phyloP scores from a whole-genome alignment of 2,113 vertebrate species.

The Poeciliopsis prolifica region DNA sequence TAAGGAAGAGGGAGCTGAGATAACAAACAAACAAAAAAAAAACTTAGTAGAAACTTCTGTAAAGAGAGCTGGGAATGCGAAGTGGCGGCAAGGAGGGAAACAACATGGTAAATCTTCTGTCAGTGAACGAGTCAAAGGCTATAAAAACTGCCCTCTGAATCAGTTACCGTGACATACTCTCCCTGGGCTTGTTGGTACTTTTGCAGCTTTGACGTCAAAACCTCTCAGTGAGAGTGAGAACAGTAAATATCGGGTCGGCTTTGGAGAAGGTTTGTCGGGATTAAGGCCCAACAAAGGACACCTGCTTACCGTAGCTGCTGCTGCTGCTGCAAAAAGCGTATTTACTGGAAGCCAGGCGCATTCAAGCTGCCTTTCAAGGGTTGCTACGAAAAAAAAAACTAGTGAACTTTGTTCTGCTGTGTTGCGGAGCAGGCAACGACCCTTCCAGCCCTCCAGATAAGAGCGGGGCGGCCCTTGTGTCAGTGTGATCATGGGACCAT shows the following conservation, averaged over 20 bases:
- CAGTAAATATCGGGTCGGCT: slow-evolving; percentile 56
- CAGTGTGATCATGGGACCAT: slow-evolving; percentile 44
- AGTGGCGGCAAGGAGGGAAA: slow-evolving; percentile 3
- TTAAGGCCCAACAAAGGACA: slow-evolving; percentile 66
- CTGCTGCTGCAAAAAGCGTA: background rate
- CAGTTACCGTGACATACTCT: slow-evolving; percentile 39
- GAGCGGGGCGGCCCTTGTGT: slow-evolving; percentile 28
- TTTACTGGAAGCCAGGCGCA: slow-evolving; percentile 54
- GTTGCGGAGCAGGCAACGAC: slow-evolving; percentile 20
- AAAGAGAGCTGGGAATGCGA: slow-evolving; percentile 3
- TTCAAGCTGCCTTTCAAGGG: slow-evolving; percentile 24
- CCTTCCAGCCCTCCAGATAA: slow-evolving; percentile 56
- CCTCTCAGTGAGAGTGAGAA: slow-evolving; percentile 41
- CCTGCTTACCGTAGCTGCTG: slow-evolving; percentile 49
- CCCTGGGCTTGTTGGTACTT: slow-evolving; percentile 24
- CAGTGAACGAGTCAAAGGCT: slow-evolving; percentile 31
- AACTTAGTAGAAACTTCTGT: slow-evolving; percentile 20
- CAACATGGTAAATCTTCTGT: slow-evolving; percentile 42
- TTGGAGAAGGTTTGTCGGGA: slow-evolving; percentile 59
- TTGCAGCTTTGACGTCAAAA: slow-evolving; percentile 61
- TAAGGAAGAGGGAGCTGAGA: slow-evolving; percentile 39
- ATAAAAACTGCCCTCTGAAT: slow-evolving; percentile 43
- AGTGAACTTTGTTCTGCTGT: slow-evolving; percentile 53
- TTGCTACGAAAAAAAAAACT: slow-evolving; percentile 33
- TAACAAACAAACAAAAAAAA: slow-evolving; percentile 4